Evolutionary conservation across 2,888 invertebrate species (phyloP).

Genomic region (Spodoptera picta): DNA sequence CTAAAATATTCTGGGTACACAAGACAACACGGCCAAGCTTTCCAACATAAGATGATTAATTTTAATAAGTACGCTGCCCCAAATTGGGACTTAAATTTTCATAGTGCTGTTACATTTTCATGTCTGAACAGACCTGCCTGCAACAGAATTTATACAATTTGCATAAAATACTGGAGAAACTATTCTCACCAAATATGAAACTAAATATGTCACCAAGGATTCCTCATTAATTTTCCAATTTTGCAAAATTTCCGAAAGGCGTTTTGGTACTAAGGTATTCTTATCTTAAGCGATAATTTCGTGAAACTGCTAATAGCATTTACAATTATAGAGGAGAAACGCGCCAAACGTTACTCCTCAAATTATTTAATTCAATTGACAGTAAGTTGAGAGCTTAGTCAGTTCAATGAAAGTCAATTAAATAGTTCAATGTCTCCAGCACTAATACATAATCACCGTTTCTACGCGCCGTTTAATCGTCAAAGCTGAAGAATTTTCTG

Average conservation of each 20-base stretch:
- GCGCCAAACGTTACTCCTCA: conserved; percentile 13
- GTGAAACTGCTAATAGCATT: too few species aligned
- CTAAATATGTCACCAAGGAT: background rate
- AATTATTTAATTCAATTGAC: conserved; percentile 9
- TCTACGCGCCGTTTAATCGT: conserved; percentile 9
- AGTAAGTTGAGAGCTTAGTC: conserved; percentile 19
- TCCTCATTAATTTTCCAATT: background rate
- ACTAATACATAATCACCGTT: background rate
- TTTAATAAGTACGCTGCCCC: conserved; percentile 35
- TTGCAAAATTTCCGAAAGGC: too few species aligned
- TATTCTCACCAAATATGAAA: too few species aligned
- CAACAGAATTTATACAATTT: conserved; percentile 27
- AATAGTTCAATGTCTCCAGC: conserved; percentile 4
- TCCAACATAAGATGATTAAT: conserved; percentile 44
- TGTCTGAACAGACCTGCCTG: conserved; percentile 21
- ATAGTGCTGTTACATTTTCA: conserved; percentile 9
- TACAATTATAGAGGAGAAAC: conserved; percentile 2
- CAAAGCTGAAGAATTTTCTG: conserved; percentile 24
- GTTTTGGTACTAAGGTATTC: background rate
- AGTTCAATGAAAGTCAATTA: conserved; percentile 27
- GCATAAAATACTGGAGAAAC: conserved; percentile 12
- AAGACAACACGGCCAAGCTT: conserved; percentile 35
- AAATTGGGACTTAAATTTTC: conserved; percentile 38
- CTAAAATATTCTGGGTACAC: conserved; percentile 42
- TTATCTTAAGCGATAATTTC: background rate